Percentiles rank a stretch among this genome's conserved stretches.
Evolutionary conservation across 1,140 invertebrate species (phyloP).

Genomic region (Colletes gigas): DNA sequence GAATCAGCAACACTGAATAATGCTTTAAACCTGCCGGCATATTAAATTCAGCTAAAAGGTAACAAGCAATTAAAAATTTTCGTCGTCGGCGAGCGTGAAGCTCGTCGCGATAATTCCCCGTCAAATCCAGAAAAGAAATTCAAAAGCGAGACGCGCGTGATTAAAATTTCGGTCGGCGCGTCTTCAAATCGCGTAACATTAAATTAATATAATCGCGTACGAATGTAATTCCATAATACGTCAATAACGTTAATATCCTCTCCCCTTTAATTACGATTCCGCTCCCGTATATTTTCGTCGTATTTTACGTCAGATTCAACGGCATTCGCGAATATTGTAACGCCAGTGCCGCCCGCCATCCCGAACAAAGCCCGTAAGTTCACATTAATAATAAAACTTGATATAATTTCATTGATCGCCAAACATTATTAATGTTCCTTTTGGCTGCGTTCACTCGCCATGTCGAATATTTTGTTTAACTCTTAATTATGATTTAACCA

Average conservation of each 20-base stretch:
- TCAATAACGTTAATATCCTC: conserved; percentile 5
- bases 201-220: background rate
- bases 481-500: no score
- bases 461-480: background rate
- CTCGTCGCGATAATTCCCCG: background rate
- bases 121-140: background rate
- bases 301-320: background rate
- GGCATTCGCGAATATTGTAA: background rate
- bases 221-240: background rate
- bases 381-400: conserved; percentile 9
- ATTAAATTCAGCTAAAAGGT: background rate
- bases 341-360: background rate
- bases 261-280: background rate
- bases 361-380: background rate
- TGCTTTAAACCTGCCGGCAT: background rate
- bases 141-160: background rate
- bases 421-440: background rate
- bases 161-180: background rate
- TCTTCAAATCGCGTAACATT: background rate
- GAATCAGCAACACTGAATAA: background rate
- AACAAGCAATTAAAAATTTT: background rate
- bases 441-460: background rate
- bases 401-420: background rate
- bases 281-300: background rate
- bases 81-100: background rate